These are phyloP conservation scores for Dendronephthya gigantea DNA, from an alignment of 64 coral and sea anemone genomes.

Conservation along the genomic window DNA sequence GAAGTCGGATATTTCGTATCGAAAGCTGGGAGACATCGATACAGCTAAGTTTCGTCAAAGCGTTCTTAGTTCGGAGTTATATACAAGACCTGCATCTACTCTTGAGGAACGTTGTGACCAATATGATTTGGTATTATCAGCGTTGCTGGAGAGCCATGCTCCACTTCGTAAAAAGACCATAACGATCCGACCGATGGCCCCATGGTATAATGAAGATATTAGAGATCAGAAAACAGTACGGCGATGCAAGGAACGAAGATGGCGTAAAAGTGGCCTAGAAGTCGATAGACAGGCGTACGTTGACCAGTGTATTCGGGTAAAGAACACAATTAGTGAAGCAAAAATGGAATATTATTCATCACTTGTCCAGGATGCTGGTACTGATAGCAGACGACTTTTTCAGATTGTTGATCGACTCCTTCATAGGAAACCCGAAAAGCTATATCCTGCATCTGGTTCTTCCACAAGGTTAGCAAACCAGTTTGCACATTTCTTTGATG, in stretches of 20 bases:
- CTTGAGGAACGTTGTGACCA: too few species aligned
- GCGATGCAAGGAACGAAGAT: neutral
- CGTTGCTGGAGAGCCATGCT: too few species aligned
- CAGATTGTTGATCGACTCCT: neutral
- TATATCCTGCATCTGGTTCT: neutral
- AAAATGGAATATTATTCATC: neutral
- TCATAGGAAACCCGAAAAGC: neutral
- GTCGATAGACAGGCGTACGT: neutral
- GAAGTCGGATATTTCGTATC: too few species aligned
- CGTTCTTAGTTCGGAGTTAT: too few species aligned
- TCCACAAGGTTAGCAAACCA: neutral
- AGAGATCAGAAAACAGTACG: neutral
- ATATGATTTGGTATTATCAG: too few species aligned
- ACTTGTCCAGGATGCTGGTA: slow-evolving; percentile 14
- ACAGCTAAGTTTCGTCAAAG: too few species aligned
- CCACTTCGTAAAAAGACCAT: too few species aligned
- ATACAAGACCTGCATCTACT: too few species aligned
- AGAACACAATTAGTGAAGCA: neutral
- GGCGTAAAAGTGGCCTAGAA: neutral
- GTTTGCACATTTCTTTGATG: slow-evolving; percentile 28
- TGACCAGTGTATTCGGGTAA: neutral
- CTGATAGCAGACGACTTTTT: neutral
- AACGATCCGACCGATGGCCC: too few species aligned
- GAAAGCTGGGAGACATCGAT: too few species aligned
- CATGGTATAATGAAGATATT: slow-evolving; percentile 22